phyloP scores from a whole-genome alignment of 2,113 vertebrate species.

The Cololabis saira region DNA sequence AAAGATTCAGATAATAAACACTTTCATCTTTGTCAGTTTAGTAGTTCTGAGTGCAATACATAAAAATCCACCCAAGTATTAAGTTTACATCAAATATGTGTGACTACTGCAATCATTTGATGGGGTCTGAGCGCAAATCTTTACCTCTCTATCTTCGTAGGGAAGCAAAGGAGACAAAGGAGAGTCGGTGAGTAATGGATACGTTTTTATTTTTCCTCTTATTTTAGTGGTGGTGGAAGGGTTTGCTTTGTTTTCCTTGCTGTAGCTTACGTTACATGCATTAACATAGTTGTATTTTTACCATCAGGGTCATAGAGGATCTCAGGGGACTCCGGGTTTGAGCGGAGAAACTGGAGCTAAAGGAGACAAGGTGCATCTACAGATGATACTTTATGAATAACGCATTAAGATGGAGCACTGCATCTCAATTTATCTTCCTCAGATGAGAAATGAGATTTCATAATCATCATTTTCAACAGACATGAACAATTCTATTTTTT shows the following conservation, averaged over 20 bases:
- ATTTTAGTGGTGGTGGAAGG: not conserved
- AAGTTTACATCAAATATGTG: no score
- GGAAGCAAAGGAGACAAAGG: constrained; percentile 77
- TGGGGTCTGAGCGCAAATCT: no score
- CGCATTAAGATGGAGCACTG: no score
- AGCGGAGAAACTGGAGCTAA: constrained; percentile 79
- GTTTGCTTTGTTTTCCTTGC: not conserved
- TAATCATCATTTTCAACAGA: not conserved
- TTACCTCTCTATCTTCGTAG: constrained; percentile 45
- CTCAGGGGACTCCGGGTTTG: constrained; percentile 73
- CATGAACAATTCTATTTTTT: not conserved
- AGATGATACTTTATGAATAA: not conserved
- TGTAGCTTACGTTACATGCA: not conserved
- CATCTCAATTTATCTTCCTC: not conserved
- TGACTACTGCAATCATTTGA: not conserved
- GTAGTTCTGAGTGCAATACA: no score
- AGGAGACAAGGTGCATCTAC: constrained; percentile 83
- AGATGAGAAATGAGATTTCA: not conserved
- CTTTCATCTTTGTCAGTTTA: no score
- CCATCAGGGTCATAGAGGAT: constrained; percentile 78
- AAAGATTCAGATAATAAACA: no score
- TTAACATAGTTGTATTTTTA: constrained; percentile 16
- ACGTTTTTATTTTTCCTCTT: not conserved
- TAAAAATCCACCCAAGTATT: no score
- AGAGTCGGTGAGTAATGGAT: constrained; percentile 65